Conservation (phyloP, 2,888 invertebrate genomes). For the Drosophila niveifrons region DNA sequence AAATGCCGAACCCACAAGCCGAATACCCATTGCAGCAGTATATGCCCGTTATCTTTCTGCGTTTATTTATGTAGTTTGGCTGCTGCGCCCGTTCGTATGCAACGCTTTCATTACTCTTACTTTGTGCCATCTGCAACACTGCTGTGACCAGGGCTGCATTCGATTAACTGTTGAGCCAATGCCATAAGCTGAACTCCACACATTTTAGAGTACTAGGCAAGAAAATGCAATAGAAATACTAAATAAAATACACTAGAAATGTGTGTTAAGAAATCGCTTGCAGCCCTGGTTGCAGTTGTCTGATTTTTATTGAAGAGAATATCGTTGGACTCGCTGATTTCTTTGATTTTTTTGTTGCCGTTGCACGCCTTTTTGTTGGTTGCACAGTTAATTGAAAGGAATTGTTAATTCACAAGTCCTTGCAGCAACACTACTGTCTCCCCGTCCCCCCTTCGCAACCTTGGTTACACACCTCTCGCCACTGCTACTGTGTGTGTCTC, state of each 20-base stretch:
- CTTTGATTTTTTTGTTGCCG: conserved; percentile 26
- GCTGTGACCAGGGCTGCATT: conserved; percentile 39
- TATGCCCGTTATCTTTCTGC: conserved; percentile 68
- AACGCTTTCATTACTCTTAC: conserved; percentile 66
- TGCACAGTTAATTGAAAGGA: conserved; percentile 77
- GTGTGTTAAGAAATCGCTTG: background rate
- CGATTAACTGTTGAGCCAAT: background rate
- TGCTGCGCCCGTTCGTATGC: conserved; percentile 57
- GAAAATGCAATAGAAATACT: too few species aligned
- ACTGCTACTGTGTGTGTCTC: background rate
- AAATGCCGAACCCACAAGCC: background rate
- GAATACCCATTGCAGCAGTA: conserved; percentile 32
- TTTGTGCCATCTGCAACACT: conserved; percentile 32
- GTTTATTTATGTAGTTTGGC: conserved; percentile 68
- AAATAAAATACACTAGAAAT: background rate
- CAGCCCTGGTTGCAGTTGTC: conserved; percentile 43
- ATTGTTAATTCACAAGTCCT: conserved; percentile 70
- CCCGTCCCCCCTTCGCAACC: background rate
- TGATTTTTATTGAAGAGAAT: conserved; percentile 79
- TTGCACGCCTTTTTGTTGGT: conserved; percentile 67
- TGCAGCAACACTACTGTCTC: background rate
- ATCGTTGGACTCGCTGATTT: conserved; percentile 57
- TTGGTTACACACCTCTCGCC: background rate
- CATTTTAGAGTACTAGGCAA: too few species aligned
- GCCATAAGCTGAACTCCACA: background rate